Base-by-base conservation (phyloP, 2,888 invertebrate species). In the Blera fallax region DNA sequence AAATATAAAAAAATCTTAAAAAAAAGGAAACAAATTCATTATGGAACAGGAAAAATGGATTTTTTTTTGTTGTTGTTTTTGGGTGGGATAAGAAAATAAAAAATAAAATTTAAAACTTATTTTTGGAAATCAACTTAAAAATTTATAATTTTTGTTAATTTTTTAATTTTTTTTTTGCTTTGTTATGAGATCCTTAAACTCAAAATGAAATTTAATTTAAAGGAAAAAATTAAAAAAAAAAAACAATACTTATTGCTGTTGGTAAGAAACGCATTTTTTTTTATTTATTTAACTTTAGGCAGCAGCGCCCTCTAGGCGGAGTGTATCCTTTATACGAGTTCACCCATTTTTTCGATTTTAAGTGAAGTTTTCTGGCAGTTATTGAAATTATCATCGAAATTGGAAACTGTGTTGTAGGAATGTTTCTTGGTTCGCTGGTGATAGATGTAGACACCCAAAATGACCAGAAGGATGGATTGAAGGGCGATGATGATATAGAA, bases 331-430 rank as follows among this genome's bases (percentile, higher is more conserved):
- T 79, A 84, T 16, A 84, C 74, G 37, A 79, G 62, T 50, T 84
- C 79, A 40, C 64, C 84, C 40, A 54, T 67, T 73, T 83, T 78
- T 10, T 83, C 67, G 4, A 79, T 84, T 80, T 84, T 84, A 7
- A 80, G 64, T 5, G 84, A 70, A 45, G 84, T 74, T 45, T 80
- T 84, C 24, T 69, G 84, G 40, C 79, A 84, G 37, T 79, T 89
- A 87, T 90, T 91, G 87, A 90, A 91, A 87, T 90, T 92, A 56
- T 91, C 90, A 87, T 92, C 92, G 76, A 90, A 88, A 74, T 89
- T 90, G 14, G 91, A 90, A 58, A 92, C 92, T 2, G 92, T 91
- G 29, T 90, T 88, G 83, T 92, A 92, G 87, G 92, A 92, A 88
- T 92, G 90, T 87, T 92, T 90, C 74, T 90, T 90, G 79, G 91